Evolutionary conservation across 2,797 vertebrate species (phyloP), one percentile per base, ranked within the genome.

Genomic region (Coranthus polyacanthus): DNA sequence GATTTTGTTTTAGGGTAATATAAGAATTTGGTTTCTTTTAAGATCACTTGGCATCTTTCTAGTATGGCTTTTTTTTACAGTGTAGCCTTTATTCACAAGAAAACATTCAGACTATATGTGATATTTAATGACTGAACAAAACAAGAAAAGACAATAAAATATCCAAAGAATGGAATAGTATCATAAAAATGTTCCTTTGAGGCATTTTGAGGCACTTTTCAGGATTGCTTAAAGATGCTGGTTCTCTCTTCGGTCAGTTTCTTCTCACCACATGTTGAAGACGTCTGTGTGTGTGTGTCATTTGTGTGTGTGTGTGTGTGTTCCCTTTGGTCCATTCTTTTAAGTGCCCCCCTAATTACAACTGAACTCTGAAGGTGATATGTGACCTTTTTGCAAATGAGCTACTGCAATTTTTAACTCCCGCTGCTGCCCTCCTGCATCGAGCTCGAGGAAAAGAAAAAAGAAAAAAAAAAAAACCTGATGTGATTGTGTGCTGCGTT

Each of bases 341-440:
- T 66, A 83, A 85, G 81, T 83, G 44, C 42, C 65, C 64, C 53
- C 24, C 24, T 84, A 90, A 92, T 92, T 88, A 86, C 70, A 75
- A 38, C 26, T 81, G 58, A 86, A 55, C 68, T 81, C 58, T 65
- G 69, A 75, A 75, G 62, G 80, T 83, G 77, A 84, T 83, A 63
- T 63, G 53, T 82, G 84, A 86, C 85, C 86, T 86, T 88, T n/a
- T 75, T 71, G 54, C 62, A 92, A 91, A 91, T 65, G 67, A 89
- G 90, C 90, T 92, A 86, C 89, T 91, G 86, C 90, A 89, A 57
- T 88, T 88, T 82, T 3, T 59, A 85, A 88, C 91, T 83, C 79
- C 68, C 60, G 46, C 44, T 68, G 67, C 65, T 26, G 24, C 24
- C 63, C 75, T 72, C 29, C 24, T 47, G 64, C 24, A 75, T 73